A percentile compares a stretch with the other conserved stretches of the same genome.
These are phyloP conservation scores for Notarius quadriscutis DNA, from an alignment of 2,113 vertebrate species.

Conservation along the genomic window DNA sequence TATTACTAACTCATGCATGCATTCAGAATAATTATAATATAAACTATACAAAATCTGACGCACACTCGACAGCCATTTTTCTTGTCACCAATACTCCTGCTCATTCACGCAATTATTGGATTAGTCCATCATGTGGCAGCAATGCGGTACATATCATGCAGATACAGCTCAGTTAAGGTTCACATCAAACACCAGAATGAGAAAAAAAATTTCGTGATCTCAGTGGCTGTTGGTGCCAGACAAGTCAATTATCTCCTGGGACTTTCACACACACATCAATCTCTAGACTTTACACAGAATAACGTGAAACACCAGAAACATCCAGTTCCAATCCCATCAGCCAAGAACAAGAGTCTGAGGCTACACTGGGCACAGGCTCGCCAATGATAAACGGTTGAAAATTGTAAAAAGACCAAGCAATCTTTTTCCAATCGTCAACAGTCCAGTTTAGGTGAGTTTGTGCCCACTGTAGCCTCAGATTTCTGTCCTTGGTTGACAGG, in stretches of 20 bases:
- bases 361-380: neutral
- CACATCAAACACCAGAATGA: neutral
- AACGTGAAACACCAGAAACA: neutral
- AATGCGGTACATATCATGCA: neutral
- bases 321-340: neutral
- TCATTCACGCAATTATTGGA: neutral
- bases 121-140: neutral
- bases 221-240: neutral
- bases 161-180: neutral
- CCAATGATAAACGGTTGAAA: neutral
- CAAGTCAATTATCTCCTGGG: neutral
- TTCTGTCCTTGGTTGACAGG: neutral
- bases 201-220: neutral
- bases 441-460: neutral
- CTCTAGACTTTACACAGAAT: neutral
- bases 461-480: neutral
- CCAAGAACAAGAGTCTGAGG: neutral
- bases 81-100: neutral
- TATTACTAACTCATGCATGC: constrained; percentile 15
- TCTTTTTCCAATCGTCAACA: neutral
- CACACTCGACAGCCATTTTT: neutral
- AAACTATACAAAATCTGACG: constrained; percentile 3
- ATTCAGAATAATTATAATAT: neutral
- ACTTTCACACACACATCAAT: neutral
- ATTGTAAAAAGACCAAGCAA: neutral